Base-by-base conservation (phyloP, 2,113 vertebrate species). In the Crotalus viridis region DNA sequence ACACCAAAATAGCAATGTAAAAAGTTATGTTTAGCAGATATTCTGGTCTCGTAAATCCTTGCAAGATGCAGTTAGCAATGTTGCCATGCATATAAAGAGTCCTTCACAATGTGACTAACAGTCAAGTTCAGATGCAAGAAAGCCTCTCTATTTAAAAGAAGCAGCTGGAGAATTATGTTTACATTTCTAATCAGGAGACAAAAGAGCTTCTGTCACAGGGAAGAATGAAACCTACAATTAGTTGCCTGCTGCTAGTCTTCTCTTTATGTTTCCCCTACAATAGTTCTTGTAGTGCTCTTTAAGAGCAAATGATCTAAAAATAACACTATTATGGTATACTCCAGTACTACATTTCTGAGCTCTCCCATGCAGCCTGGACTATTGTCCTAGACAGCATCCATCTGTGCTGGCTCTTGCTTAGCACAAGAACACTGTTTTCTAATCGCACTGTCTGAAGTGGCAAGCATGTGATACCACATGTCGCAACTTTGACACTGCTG, bases 341-440 rank as follows among this genome's bases (percentile, higher is more conserved):
- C 19, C 0, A 0, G 48, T 64, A 28, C 86, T 22, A 0, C 0
- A 54, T 89, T 64, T 0, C 81, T 61, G 0, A 28, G 8, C 46
- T 19, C 19, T 87, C 24, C 9, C 0, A 0, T 0, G 33, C 5
- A 21, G 52, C 55, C 12, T 1, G n/a, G 7, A 46, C 0, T 3
- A 21, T 28, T 39, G 43, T 89, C 54, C 56, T 87, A 55, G 89
- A 81, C 89, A 94, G 85, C 54, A 48, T 88, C 81, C 85, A 92
- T 87, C 88, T 90, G 81, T 5, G 0, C 0, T 43, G 0, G 0
- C 0, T 33, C 33, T 87, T 52, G 21, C 51, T 69, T 88, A 90
- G 81, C 52, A 90, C 89, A 64, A 64, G 74, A 61, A 90, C 1
- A 39, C 21, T 1, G 22, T 43, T 93, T 90, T 81, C 81, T 28